These are phyloP conservation scores for Saccostrea echinata DNA, from an alignment of 1,140 invertebrate genomes.

Conservation along the genomic window DNA sequence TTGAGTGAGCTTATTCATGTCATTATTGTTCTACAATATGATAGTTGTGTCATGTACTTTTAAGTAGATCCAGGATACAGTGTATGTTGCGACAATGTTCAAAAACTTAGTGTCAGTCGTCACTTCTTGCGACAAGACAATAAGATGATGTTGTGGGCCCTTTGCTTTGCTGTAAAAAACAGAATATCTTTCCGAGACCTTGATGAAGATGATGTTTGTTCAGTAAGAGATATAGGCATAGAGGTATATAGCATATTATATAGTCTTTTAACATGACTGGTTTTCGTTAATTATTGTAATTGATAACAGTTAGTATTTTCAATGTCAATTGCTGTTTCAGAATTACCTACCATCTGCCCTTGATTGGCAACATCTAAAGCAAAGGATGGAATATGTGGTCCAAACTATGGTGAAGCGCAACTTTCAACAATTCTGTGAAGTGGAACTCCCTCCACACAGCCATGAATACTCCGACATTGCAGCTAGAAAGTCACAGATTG, in stretches of 20 bases:
- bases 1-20: too few relatives aligned
- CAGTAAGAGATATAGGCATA: slow-evolving; percentile 3
- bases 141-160: slow-evolving; percentile 39
- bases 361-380: background rate
- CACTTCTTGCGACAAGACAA: slow-evolving; percentile 20
- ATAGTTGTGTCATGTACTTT: background rate
- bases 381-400: slow-evolving; percentile 21
- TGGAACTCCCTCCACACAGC: background rate
- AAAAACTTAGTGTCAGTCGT: slow-evolving; percentile 1
- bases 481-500: slow-evolving; percentile 1
- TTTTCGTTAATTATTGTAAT: background rate
- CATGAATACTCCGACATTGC: background rate
- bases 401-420: background rate
- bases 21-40: background rate
- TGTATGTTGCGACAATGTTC: slow-evolving; percentile 42
- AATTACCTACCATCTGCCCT: slow-evolving; percentile 17
- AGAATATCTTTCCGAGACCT: slow-evolving; percentile 31
- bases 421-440: background rate
- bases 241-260: background rate
- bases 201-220: background rate
- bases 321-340: slow-evolving; percentile 16
- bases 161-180: slow-evolving; percentile 39
- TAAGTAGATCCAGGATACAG: slow-evolving; percentile 41
- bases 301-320: background rate
- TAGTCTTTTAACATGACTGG: background rate